Conservation (phyloP, 2,797 vertebrate species). For the Cetoscarus ocellatus region DNA sequence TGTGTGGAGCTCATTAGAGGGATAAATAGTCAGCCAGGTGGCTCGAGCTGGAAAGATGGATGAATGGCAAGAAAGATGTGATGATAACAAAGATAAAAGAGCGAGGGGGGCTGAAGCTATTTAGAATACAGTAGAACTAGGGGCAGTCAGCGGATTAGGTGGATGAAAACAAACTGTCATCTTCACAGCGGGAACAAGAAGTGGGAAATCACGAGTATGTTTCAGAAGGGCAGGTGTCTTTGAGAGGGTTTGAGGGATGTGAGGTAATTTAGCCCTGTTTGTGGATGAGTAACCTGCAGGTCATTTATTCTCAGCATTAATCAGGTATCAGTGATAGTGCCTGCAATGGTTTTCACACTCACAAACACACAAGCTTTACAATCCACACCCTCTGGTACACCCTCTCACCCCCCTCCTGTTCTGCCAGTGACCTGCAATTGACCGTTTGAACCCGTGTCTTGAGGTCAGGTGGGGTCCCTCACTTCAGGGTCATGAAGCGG, state of each 20-base stretch:
- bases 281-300: slow-evolving; percentile 69
- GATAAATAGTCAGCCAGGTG: slow-evolving; percentile 87
- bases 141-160: slow-evolving; percentile 33
- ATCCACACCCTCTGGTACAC: slow-evolving; percentile 55
- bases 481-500: slow-evolving; percentile 94
- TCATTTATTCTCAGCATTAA: slow-evolving; percentile 74
- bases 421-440: slow-evolving; percentile 93
- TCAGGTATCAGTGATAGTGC: slow-evolving; percentile 77
- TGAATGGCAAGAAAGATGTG: slow-evolving; percentile 71
- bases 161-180: slow-evolving; percentile 35
- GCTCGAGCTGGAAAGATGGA: slow-evolving; percentile 62
- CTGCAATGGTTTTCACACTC: slow-evolving; percentile 56
- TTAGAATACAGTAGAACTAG: slow-evolving; percentile 43
- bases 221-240: slow-evolving; percentile 8
- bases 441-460: slow-evolving; percentile 93
- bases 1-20: slow-evolving; percentile 91
- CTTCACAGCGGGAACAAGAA: slow-evolving; percentile 20
- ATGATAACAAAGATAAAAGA: slow-evolving; percentile 63
- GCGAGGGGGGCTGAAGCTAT: slow-evolving; percentile 14
- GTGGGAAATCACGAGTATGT: slow-evolving; percentile 15
- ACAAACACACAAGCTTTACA: slow-evolving; percentile 38
- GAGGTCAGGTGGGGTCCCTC: slow-evolving; percentile 90
- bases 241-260: slow-evolving; percentile 3
- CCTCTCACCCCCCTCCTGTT: slow-evolving; percentile 29
- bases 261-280: slow-evolving; percentile 13